Evolutionary conservation across 2,797 vertebrate genomes (phyloP).

Genomic region (Parambassis ranga): DNA sequence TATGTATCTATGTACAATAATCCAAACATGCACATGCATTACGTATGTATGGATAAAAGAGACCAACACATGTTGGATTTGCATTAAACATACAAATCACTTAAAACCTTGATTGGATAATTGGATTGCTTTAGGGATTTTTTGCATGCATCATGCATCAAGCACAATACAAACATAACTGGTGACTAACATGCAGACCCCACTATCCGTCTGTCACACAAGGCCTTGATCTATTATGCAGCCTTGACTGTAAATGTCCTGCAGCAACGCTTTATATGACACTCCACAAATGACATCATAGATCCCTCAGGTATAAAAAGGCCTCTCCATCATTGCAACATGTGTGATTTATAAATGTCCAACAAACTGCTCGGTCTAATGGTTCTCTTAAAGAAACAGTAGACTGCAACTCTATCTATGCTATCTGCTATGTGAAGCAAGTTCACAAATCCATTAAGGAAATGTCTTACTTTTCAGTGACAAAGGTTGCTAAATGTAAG

Average conservation of each 20-base stretch:
- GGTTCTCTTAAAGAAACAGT: slow-evolving; percentile 1
- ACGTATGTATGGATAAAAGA: not conserved
- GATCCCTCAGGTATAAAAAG: slow-evolving; percentile 34
- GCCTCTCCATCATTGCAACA: slow-evolving; percentile 11
- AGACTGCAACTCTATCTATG: not conserved
- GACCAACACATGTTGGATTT: not conserved
- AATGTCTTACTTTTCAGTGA: not conserved
- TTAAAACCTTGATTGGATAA: not conserved
- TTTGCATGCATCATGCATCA: slow-evolving; percentile 19
- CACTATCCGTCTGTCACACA: not conserved
- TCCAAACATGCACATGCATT: not conserved
- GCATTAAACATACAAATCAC: slow-evolving; percentile 2
- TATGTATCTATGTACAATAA: too few species aligned
- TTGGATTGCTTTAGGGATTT: slow-evolving; percentile 10
- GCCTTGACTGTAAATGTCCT: slow-evolving; percentile 1
- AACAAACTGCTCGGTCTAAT: not conserved
- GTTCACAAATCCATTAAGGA: not conserved
- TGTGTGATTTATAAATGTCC: slow-evolving; percentile 28
- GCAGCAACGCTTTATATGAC: slow-evolving; percentile 32
- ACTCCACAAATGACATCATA: slow-evolving; percentile 36
- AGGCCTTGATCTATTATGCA: slow-evolving; percentile 17
- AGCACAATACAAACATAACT: slow-evolving; percentile 32
- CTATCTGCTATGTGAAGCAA: not conserved
- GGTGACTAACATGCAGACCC: not conserved
- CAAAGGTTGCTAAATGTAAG: not conserved